These are phyloP conservation scores for Etheostoma spectabile DNA, from an alignment of 2,113 vertebrate genomes.

Conservation along the genomic window DNA sequence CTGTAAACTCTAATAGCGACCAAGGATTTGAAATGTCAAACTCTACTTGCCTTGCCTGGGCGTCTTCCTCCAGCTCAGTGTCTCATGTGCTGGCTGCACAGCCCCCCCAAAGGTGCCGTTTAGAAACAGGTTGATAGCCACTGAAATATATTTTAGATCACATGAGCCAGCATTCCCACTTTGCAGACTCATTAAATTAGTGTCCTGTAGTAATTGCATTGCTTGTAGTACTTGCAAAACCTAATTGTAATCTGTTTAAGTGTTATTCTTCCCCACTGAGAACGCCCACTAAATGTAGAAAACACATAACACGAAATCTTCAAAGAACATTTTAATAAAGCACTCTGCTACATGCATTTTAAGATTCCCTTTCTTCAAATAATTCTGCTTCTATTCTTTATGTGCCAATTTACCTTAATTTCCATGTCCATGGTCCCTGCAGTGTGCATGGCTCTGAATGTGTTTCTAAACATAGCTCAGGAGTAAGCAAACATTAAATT, in stretches of 20 bases:
- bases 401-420: conserved; percentile 4
- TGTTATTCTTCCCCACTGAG: conserved; percentile 38
- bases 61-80: conserved; percentile 19
- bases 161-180: conserved; percentile 23
- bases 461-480: conserved; percentile 43
- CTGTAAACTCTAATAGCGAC: conserved; percentile 37
- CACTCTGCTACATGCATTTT: conserved; percentile 14
- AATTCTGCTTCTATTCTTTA: neutral
- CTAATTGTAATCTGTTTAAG: conserved; percentile 4
- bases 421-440: neutral
- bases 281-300: conserved; percentile 32
- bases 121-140: neutral
- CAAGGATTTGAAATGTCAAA: conserved; percentile 45
- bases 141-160: conserved; percentile 16
- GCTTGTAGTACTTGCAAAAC: conserved; percentile 17
- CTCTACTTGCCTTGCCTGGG: conserved; percentile 16
- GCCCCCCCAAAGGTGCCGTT: conserved; percentile 20
- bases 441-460: neutral
- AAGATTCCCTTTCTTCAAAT: conserved; percentile 17
- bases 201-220: conserved; percentile 18
- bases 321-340: neutral
- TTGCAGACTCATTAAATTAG: conserved; percentile 14
- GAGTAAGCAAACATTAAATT: conserved; percentile 65
- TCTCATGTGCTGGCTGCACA: conserved; percentile 6
- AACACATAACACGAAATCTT: conserved; percentile 12